Conservation (phyloP, 2,113 vertebrate species). For the Ploceus nigricollis region DNA sequence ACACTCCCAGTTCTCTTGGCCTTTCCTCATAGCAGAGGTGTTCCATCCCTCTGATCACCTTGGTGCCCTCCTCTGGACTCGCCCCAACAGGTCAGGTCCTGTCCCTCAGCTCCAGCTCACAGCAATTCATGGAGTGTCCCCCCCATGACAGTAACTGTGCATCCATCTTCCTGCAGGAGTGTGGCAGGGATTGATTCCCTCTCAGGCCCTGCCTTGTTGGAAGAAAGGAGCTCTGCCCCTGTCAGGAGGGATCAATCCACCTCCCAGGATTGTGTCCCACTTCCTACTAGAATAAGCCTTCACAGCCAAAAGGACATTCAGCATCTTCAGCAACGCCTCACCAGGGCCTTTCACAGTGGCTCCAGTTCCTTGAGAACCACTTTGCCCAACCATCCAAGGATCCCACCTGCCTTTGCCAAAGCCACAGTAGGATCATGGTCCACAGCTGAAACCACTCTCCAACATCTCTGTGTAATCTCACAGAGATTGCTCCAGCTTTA, state of each 20-base stretch:
- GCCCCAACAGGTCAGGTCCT: not conserved
- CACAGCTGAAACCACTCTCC: not conserved
- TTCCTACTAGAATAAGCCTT: accelerated
- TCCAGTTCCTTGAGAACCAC: not conserved
- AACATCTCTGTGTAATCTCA: accelerated
- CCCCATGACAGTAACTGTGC: accelerated
- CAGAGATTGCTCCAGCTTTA: not conserved
- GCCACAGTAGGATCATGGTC: not conserved
- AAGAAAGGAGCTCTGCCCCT: not conserved
- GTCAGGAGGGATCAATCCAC: not conserved
- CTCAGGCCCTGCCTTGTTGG: not conserved
- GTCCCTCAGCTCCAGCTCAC: not conserved
- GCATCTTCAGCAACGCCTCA: accelerated
- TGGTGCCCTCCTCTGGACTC: not conserved
- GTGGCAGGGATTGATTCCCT: accelerated
- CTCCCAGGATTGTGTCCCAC: not conserved
- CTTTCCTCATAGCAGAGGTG: not conserved
- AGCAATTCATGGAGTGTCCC: not conserved
- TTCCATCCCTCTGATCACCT: not conserved
- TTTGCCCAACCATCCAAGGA: not conserved
- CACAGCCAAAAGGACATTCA: not conserved
- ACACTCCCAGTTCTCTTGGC: not conserved
- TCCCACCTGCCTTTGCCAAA: not conserved
- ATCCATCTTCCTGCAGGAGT: not conserved
- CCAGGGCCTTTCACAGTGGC: not conserved